Percentiles rank a stretch among this genome's conserved stretches.
These are phyloP conservation scores for Sparus aurata DNA, from an alignment of 2,797 vertebrate species.

Conservation along the genomic window DNA sequence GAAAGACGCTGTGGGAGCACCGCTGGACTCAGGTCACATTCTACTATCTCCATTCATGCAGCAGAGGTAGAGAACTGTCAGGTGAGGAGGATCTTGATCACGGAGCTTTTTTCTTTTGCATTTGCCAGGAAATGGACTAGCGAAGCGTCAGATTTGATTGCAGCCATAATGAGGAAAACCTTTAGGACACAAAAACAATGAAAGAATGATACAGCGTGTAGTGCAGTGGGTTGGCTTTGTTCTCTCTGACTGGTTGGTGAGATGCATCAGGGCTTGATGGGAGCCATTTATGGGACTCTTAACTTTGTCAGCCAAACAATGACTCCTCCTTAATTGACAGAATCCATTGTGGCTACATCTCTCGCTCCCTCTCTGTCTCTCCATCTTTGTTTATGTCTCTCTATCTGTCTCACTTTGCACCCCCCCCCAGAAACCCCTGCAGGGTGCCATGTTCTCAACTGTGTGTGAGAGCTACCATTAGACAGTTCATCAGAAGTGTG, in stretches of 20 bases:
- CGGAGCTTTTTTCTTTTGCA: not conserved
- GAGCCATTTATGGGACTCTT: conserved; percentile 52
- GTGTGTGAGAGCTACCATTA: conserved; percentile 36
- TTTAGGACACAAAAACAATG: conserved; percentile 11
- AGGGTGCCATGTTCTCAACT: conserved; percentile 39
- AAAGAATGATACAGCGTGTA: conserved; percentile 5
- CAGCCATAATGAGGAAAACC: not conserved
- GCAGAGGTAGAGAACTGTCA: not conserved
- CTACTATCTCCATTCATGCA: not conserved
- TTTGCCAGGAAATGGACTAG: conserved; percentile 1
- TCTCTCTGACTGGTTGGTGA: conserved; percentile 26
- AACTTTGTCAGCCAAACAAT: conserved; percentile 64
- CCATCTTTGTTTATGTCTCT: conserved; percentile 23
- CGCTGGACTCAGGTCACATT: too few relatives aligned
- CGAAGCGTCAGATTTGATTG: conserved; percentile 8
- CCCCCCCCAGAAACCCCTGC: not conserved
- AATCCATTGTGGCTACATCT: conserved; percentile 52
- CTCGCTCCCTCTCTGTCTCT: conserved; percentile 1
- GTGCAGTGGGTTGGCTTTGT: conserved; percentile 33
- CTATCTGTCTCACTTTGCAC: not conserved
- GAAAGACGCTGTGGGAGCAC: too few relatives aligned
- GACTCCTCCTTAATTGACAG: conserved; percentile 62
- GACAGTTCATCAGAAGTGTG: conserved; percentile 21
- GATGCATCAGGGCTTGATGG: conserved; percentile 45
- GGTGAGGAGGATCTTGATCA: not conserved